A percentile compares a stretch with the other conserved stretches of the same genome.
These are phyloP conservation scores for Taenioides sp. DNA, from an alignment of 2,797 vertebrate species.

Conservation along the genomic window DNA sequence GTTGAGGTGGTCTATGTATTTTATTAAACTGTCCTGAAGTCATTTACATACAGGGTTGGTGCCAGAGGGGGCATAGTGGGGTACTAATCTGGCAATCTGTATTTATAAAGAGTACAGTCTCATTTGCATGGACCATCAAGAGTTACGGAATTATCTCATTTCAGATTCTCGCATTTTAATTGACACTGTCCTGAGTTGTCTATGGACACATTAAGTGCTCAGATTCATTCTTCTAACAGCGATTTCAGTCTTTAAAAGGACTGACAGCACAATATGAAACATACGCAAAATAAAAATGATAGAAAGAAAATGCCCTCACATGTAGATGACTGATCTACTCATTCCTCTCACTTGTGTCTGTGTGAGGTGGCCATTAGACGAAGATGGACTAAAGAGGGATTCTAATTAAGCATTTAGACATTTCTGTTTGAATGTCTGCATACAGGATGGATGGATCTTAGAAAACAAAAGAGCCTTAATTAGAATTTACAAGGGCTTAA, in stretches of 20 bases:
- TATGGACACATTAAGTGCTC: not conserved
- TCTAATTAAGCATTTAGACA: slow-evolving; percentile 64
- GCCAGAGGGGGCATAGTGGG: too few relatives aligned
- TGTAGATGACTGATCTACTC: slow-evolving; percentile 16
- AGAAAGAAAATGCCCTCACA: not conserved
- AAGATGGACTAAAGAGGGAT: slow-evolving; percentile 50
- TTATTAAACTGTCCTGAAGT: too few relatives aligned
- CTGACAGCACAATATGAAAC: slow-evolving; percentile 17
- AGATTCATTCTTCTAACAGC: not conserved
- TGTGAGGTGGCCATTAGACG: slow-evolving; percentile 37
- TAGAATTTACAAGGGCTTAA: slow-evolving; percentile 36
- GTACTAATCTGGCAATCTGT: too few relatives aligned
- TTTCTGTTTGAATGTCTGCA: slow-evolving; percentile 38
- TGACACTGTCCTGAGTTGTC: too few relatives aligned
- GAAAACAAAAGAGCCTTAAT: slow-evolving; percentile 56
- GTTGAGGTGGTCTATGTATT: too few relatives aligned
- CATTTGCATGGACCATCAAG: too few relatives aligned
- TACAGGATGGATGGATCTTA: slow-evolving; percentile 52
- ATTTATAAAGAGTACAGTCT: too few relatives aligned
- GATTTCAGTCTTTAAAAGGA: slow-evolving; percentile 7
- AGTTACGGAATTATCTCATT: too few relatives aligned
- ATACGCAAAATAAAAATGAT: slow-evolving; percentile 1
- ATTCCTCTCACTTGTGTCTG: slow-evolving; percentile 21
- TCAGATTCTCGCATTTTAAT: too few relatives aligned
- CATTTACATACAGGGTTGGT: too few relatives aligned